Evolutionary conservation across 2,888 invertebrate species (phyloP), one percentile per base, ranked within the genome.

Genomic region (Cheilosia grossa): DNA sequence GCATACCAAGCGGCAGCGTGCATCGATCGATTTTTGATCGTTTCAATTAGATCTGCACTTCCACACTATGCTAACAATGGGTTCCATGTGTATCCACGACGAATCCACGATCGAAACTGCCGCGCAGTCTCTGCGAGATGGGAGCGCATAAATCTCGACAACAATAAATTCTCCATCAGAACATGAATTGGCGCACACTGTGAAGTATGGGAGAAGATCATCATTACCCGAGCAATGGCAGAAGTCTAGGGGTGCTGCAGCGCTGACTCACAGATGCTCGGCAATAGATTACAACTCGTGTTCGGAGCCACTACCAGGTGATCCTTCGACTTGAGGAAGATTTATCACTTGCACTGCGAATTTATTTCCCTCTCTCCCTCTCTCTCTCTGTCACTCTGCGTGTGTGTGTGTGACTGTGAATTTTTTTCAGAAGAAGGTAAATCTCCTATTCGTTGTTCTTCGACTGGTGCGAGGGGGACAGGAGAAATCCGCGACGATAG

Each of bases 251-350:
- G 42, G 40, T 49, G 19, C 19, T 21, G 51, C 37, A 21, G 58
- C 58, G 58, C 58, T 61, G 37, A 37, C 21, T 63, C 82, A 73
- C 67, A 82, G 82, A 82, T 82, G 67, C 64, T 78, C 37, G 5
- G 15, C 19, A 47, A 49, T 49, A 82, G 77, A 82, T 82, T 77
- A 66, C 73, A 73, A 74, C 78, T 82, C 73, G 73, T 79, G 73
- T 82, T 78, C 54, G 17, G 17, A 79, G 69, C 73, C 69, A 82
- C 63, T 64, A 69, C 67, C 37, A 73, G 63, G 63, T 79, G 78
- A 79, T 82, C 78, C 78, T 78, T 67, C 72, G 58, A 33, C 63
- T 73, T 64, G 63, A 63, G 30, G 44, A 70, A 79, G 79, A 79
- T 79, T 83, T 83, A 83, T 83, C 83, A 79, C 74, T 69, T 74